phyloP scores from a whole-genome alignment of 1,140 invertebrate species.

The Drosophila ironensis region DNA sequence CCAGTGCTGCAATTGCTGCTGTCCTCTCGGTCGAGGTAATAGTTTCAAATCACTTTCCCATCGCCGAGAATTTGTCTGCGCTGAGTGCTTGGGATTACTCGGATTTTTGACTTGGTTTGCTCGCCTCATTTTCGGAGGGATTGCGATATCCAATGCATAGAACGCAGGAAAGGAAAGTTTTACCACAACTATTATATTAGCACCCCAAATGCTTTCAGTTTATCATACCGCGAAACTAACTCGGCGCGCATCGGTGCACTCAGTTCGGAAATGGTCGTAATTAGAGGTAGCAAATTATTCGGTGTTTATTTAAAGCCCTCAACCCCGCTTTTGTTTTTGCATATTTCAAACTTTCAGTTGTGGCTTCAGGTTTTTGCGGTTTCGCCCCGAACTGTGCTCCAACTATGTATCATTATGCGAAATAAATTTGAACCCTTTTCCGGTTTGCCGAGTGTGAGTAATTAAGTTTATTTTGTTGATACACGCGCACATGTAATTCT shows the following conservation, averaged over 20 bases:
- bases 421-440: conserved; percentile 41
- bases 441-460: conserved; percentile 32
- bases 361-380: conserved; percentile 30
- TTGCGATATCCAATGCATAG: neutral
- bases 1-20: conserved; percentile 17
- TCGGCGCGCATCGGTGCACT: too few species aligned
- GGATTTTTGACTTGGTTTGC: neutral
- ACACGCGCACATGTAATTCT: conserved; percentile 34
- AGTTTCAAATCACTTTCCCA: conserved; percentile 64
- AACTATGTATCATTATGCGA: conserved; percentile 30
- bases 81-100: neutral
- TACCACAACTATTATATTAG: neutral
- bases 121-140: neutral
- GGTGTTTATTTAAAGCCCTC: conserved; percentile 10
- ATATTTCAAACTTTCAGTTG: conserved; percentile 15
- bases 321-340: too few species aligned
- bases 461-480: conserved; percentile 47
- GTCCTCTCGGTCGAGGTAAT: conserved; percentile 39
- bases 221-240: too few species aligned
- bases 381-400: conserved; percentile 26
- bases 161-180: neutral
- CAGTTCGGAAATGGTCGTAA: too few species aligned
- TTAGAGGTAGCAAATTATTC: conserved; percentile 27
- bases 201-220: too few species aligned
- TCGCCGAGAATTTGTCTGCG: neutral